These are phyloP conservation scores for Alitta virens DNA, from an alignment of 2,888 invertebrate species.

Conservation along the genomic window DNA sequence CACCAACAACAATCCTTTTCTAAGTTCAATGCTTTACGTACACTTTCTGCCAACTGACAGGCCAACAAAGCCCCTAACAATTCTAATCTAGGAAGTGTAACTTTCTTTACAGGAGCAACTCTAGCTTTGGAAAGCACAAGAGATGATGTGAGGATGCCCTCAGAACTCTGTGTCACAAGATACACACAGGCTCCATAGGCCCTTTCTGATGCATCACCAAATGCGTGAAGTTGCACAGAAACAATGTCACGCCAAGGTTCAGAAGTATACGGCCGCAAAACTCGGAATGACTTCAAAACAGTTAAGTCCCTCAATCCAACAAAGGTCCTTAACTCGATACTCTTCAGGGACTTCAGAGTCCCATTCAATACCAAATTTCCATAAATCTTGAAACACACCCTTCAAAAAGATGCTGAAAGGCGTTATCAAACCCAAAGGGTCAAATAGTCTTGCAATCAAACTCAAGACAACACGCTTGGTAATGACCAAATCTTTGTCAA, in stretches of 20 bases:
- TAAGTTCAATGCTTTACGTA: background rate
- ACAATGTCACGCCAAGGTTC: background rate
- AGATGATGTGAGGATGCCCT: background rate
- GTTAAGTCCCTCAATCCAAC: background rate
- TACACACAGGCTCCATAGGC: background rate
- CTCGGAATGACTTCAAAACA: conserved; percentile 2
- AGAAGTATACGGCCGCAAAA: conserved; percentile 12
- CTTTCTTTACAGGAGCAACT: background rate
- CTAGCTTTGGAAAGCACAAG: background rate
- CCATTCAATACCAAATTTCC: conserved; percentile 31
- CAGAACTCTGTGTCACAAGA: background rate
- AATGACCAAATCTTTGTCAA: background rate
- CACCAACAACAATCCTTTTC: background rate
- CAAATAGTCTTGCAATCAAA: conserved; percentile 25
- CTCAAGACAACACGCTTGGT: conserved; percentile 27
- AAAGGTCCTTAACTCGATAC: conserved; percentile 1
- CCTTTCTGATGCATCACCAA: conserved; percentile 30
- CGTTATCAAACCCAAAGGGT: conserved; percentile 29
- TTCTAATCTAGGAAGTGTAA: background rate
- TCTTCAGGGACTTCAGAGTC: conserved; percentile 30
- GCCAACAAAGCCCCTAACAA: background rate
- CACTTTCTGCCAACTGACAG: background rate
- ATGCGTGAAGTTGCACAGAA: conserved; percentile 20
- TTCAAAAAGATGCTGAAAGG: conserved; percentile 27
- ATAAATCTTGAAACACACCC: conserved; percentile 34